phyloP scores from a whole-genome alignment of 2,797 vertebrate genomes.

The Mastacembelus armatus region DNA sequence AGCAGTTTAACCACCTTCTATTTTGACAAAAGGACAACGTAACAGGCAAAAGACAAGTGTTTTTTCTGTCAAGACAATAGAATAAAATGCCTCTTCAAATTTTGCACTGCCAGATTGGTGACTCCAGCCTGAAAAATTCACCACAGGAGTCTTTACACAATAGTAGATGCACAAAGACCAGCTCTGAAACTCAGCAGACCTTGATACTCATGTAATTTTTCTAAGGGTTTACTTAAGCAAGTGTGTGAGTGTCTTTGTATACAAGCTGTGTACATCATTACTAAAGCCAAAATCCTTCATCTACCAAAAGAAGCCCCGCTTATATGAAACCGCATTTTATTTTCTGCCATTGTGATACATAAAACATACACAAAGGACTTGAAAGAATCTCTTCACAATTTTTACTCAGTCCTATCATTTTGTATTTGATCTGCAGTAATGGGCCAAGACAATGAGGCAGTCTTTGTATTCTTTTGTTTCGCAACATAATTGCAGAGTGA shows the following conservation, averaged over 20 bases:
- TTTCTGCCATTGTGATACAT: slow-evolving; percentile 15
- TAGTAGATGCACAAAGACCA: neutral
- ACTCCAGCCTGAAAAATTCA: slow-evolving; percentile 1
- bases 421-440: slow-evolving; percentile 49
- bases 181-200: slow-evolving; percentile 17
- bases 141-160: neutral
- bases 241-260: neutral
- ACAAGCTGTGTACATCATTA: neutral
- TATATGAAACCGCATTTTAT: slow-evolving; percentile 10
- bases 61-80: slow-evolving; percentile 8
- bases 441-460: slow-evolving; percentile 14
- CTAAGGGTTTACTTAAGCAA: neutral
- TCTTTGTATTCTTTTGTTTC: slow-evolving; percentile 45
- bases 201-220: slow-evolving; percentile 17
- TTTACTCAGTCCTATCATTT: slow-evolving; percentile 13
- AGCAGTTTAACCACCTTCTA: slow-evolving; percentile 11
- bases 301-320: neutral
- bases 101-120: neutral
- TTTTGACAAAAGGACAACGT: slow-evolving; percentile 4
- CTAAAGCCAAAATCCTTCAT: slow-evolving; percentile 11
- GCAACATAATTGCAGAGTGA: slow-evolving; percentile 45
- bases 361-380: slow-evolving; percentile 23
- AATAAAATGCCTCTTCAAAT: neutral
- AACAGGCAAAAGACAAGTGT: slow-evolving; percentile 18
- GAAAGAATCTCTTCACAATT: slow-evolving; percentile 27